A percentile compares a stretch with the other conserved stretches of the same genome.
phyloP scores from a whole-genome alignment of 2,888 invertebrate genomes.

The Chrysolina oricalcia region DNA sequence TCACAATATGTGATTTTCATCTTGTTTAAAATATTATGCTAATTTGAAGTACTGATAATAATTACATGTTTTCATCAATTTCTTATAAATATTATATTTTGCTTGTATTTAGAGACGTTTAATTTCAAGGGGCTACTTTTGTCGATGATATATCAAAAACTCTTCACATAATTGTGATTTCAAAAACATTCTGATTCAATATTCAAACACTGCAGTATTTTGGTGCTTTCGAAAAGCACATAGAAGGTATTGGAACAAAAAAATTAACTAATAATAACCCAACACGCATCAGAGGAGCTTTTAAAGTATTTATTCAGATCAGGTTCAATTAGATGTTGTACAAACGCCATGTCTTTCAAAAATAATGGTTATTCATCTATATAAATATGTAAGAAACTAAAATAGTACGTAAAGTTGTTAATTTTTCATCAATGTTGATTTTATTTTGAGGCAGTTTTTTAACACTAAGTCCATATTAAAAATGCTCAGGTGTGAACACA shows the following conservation, averaged over 20 bases:
- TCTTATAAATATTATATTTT: too few relatives aligned
- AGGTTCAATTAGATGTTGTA: slow-evolving; percentile 10
- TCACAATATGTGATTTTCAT: slow-evolving; percentile 40
- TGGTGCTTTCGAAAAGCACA: neutral
- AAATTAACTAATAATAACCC: slow-evolving; percentile 30
- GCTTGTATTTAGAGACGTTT: too few relatives aligned
- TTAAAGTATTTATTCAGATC: slow-evolving; percentile 32
- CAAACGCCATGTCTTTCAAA: slow-evolving; percentile 24
- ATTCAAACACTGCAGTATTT: neutral
- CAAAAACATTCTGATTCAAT: slow-evolving; percentile 41
- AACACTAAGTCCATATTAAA: neutral
- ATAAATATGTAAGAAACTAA: neutral
- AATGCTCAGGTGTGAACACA: neutral
- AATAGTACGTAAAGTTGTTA: neutral
- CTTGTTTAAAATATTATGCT: neutral
- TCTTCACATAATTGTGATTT: slow-evolving; percentile 44
- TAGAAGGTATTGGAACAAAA: slow-evolving; percentile 10
- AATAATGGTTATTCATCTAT: slow-evolving; percentile 8
- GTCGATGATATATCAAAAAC: neutral
- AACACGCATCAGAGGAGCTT: slow-evolving; percentile 19
- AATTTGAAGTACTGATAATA: neutral
- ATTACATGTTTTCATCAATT: too few relatives aligned
- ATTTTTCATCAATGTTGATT: slow-evolving; percentile 1
- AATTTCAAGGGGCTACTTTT: neutral
- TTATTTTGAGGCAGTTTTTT: neutral